Base-by-base conservation (phyloP, 2,113 vertebrate genomes). In the Lynx canadensis region DNA sequence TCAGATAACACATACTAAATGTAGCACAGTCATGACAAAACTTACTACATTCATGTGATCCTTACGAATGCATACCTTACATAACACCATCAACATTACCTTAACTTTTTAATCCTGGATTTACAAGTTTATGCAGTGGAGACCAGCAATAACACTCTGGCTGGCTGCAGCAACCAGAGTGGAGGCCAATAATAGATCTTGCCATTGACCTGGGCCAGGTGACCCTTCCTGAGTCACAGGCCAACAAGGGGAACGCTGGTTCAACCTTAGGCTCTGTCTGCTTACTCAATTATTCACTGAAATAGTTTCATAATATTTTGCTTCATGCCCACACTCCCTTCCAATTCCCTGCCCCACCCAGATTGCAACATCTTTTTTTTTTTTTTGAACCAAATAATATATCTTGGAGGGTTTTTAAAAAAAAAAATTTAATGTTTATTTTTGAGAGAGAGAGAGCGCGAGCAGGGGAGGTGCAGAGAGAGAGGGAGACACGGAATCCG, bases 301-400 rank as follows among this genome's bases (percentile, higher is more conserved):
- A 94, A 85, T 55, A 10, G 25, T 95, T 97, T 88, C 63, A 73
- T 48, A 85, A 93, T 63, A 65, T 82, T 81, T 95, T 88, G 60
- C 96, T 97, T 48, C 76, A 81, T 85, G 93, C 25, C 71, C 73
- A 79, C 15, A 68, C 38, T 66, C 60, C 82, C 31, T 45, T 86
- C 79, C 74, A 92, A 45, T 36, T 57, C 74, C 18, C 45, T 73
- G 84, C 57, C 69, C 91, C 93, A 95, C 81, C 85, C 95, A 95
- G 66, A 91, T 76, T 95, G 91, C 93, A 93, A 95, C 91, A 60
- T 21, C 60, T 82, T 79, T 60, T 89, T 92, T 60, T 89, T 92
- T 38, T 83, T 33, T 1, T 45, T 45, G 7, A 9, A 71, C 41
- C 25, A 9, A 83, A 71, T 33, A 83, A 33, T 48, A 23, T 69